Conservation (phyloP, 35 echinoderm and acorn worm genomes). For the Heliocidaris erythrogramma region DNA sequence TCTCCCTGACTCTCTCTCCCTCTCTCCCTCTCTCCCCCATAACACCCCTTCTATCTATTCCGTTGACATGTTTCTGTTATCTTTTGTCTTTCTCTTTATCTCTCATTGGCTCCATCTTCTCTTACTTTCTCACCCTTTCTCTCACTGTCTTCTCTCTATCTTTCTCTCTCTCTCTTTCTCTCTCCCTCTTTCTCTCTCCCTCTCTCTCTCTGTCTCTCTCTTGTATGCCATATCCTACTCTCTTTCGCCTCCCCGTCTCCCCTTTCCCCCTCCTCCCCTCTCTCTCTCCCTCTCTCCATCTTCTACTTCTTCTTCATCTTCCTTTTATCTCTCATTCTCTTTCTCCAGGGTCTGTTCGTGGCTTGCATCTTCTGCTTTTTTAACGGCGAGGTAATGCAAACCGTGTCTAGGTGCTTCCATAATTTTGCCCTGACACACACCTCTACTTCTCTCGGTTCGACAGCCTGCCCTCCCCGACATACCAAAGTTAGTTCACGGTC, state of each 20-base stretch:
- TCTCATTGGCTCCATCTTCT: too few species aligned
- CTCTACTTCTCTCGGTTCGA: constrained; percentile 57
- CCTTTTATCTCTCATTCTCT: constrained; percentile 36
- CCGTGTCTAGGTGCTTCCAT: constrained; percentile 76
- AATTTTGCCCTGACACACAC: constrained; percentile 89
- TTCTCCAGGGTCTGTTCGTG: constrained; percentile 92
- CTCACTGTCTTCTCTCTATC: too few species aligned
- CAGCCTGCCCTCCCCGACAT: constrained; percentile 83
- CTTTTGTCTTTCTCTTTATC: too few species aligned
- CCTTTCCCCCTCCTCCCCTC: background rate
- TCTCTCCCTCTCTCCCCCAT: too few species aligned
- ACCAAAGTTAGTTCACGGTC: constrained; percentile 97
- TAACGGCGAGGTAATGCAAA: constrained; percentile 99
- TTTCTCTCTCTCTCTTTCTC: too few species aligned
- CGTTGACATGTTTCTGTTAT: too few species aligned
- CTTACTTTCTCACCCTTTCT: too few species aligned
- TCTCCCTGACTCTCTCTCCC: too few species aligned
- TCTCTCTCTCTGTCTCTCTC: background rate
- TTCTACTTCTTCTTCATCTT: background rate
- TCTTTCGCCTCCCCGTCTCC: background rate
- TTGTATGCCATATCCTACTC: background rate
- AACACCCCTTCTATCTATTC: too few species aligned
- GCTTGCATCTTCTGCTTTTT: constrained; percentile 99
- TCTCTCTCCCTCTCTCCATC: background rate
- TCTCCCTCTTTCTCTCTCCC: too few species aligned